Conservation (phyloP, 1,140 invertebrate species). For the Leptopilina boulardi region DNA sequence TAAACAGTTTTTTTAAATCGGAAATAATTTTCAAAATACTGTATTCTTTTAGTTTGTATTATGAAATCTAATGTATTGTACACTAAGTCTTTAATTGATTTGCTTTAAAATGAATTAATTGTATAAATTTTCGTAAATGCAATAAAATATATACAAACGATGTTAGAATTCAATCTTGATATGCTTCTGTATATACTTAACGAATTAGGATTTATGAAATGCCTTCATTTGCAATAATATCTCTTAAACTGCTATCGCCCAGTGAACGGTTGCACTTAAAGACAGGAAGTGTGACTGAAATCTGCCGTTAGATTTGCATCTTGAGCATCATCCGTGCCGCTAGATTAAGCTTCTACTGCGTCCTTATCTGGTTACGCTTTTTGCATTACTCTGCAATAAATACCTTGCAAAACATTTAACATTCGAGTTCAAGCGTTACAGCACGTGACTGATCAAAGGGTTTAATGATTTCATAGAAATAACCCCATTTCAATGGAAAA, state of each 20-base stretch:
- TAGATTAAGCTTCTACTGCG: conserved; percentile 24
- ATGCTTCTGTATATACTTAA: conserved; percentile 10
- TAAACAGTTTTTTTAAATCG: too few relatives aligned
- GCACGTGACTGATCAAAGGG: background rate
- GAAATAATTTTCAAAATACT: too few relatives aligned
- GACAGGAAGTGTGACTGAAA: conserved; percentile 33
- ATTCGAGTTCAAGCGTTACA: conserved; percentile 1
- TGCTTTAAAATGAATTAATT: background rate
- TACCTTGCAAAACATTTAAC: background rate
- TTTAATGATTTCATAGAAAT: background rate
- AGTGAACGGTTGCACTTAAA: conserved; percentile 28
- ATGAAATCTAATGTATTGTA: too few relatives aligned
- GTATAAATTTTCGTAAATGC: conserved; percentile 4
- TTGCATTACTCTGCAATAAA: conserved; percentile 32
- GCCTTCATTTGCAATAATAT: conserved; percentile 12
- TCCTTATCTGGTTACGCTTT: conserved; percentile 19
- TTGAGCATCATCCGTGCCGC: conserved; percentile 26
- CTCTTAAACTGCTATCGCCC: conserved; percentile 14
- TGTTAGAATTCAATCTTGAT: conserved; percentile 5
- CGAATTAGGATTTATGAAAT: background rate
- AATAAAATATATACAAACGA: background rate
- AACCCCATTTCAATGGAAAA: background rate
- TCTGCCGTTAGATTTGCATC: conserved; percentile 33
- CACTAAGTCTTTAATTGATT: too few relatives aligned
- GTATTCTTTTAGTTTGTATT: too few relatives aligned